Percentiles rank a stretch among this genome's conserved stretches.
phyloP scores from a whole-genome alignment of 2,888 invertebrate genomes.

The Xestia sexstrigata region DNA sequence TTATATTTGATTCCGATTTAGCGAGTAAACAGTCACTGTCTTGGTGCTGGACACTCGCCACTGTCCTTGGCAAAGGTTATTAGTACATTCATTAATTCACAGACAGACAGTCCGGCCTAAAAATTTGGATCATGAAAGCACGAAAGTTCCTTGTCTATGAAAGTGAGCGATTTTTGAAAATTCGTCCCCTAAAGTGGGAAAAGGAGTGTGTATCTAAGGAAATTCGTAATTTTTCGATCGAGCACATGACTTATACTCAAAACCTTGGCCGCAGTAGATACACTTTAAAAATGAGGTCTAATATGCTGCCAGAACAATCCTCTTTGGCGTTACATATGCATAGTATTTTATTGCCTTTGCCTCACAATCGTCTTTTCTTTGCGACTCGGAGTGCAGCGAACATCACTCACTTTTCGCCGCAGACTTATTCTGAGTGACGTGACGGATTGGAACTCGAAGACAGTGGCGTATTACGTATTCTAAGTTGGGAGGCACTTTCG shows the following conservation, averaged over 20 bases:
- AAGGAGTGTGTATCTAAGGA: background rate
- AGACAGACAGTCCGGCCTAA: background rate
- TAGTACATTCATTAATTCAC: background rate
- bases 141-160: background rate
- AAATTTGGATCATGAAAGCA: background rate
- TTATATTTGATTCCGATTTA: too few relatives aligned
- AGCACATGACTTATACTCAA: background rate
- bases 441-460: constrained; percentile 57
- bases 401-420: constrained; percentile 59
- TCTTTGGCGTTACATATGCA: constrained; percentile 41
- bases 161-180: background rate
- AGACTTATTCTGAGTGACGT: constrained; percentile 64
- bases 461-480: constrained; percentile 56
- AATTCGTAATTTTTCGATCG: background rate
- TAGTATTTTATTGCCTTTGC: constrained; percentile 52
- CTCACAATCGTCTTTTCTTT: constrained; percentile 53
- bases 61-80: too few relatives aligned
- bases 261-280: background rate
- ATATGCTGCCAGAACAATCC: constrained; percentile 26
- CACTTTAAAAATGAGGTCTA: background rate
- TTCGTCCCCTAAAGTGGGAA: background rate
- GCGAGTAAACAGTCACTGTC: too few relatives aligned
- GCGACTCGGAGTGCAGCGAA: constrained; percentile 52
- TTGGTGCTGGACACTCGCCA: too few relatives aligned
- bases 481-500: constrained; percentile 23